These are phyloP conservation scores for Todiramphus chloris DNA, from an alignment of 2,113 vertebrate genomes.

Conservation along the genomic window DNA sequence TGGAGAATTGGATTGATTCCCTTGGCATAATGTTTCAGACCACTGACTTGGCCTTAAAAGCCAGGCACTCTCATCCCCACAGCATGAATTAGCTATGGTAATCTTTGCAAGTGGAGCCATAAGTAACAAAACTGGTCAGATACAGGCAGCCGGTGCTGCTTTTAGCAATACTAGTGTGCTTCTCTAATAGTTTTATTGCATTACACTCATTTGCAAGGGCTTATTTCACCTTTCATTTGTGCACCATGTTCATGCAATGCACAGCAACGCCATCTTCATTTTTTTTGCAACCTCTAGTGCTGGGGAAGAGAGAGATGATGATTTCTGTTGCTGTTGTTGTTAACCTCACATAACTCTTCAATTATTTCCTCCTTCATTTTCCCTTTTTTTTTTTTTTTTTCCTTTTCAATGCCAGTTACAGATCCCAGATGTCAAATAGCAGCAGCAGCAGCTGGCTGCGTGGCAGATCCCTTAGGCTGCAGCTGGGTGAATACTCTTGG, in stretches of 20 bases:
- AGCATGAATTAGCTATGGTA: not conserved
- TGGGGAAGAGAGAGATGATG: not conserved
- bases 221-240: not conserved
- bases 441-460: constrained; percentile 62
- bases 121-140: not conserved
- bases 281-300: not conserved
- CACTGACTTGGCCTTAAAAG: not conserved
- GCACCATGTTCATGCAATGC: rapidly evolving
- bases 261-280: not conserved
- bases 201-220: not conserved
- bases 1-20: not conserved
- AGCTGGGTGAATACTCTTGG: constrained; percentile 28
- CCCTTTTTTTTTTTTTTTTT: not conserved
- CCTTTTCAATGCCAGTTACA: not conserved
- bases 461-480: constrained; percentile 53
- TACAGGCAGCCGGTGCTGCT: not conserved
- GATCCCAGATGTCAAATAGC: constrained; percentile 49
- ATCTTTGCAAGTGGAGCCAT: not conserved
- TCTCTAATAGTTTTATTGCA: not conserved
- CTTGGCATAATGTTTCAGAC: not conserved
- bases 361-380: rapidly evolving
- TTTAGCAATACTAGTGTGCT: not conserved
- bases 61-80: rapidly evolving
- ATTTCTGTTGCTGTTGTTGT: not conserved
- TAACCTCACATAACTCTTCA: not conserved